Conservation (phyloP, 1,140 invertebrate genomes). For the Drosophila cardini region DNA sequence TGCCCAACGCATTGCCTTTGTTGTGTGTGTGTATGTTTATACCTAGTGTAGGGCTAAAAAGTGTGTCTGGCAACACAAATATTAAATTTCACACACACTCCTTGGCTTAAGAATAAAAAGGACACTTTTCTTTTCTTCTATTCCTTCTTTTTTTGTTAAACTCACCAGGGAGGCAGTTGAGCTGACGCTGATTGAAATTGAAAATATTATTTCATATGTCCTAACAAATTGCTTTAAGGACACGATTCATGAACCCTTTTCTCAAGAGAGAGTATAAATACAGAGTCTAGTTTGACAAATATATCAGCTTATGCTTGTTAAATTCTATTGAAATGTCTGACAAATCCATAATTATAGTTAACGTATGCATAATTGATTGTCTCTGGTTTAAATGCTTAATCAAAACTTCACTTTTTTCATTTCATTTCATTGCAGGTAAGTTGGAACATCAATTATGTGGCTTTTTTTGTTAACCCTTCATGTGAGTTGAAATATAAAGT, state of each 20-base stretch:
- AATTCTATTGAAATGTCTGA: too few species aligned
- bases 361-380: not conserved
- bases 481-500: constrained; percentile 24
- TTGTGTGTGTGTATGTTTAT: constrained; percentile 24
- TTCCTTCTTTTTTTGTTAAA: constrained; percentile 3
- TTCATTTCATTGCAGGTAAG: constrained; percentile 67
- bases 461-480: constrained; percentile 10
- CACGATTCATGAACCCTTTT: not conserved
- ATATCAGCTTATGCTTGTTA: too few species aligned
- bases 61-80: constrained; percentile 60
- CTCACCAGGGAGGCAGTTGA: constrained; percentile 31
- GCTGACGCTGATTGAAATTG: constrained; percentile 58
- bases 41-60: constrained; percentile 1
- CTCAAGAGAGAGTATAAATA: too few species aligned
- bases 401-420: constrained; percentile 34
- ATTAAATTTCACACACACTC: constrained; percentile 61
- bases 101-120: constrained; percentile 12
- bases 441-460: constrained; percentile 55
- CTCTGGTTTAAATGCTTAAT: constrained; percentile 42
- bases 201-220: constrained; percentile 58
- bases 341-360: too few species aligned
- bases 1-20: constrained; percentile 56
- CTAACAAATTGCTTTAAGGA: constrained; percentile 16
- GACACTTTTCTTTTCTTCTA: constrained; percentile 17
- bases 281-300: too few species aligned